These are phyloP conservation scores for Pseudomyrmex flavicornis DNA, from an alignment of 1,140 invertebrate genomes.

Conservation along the genomic window DNA sequence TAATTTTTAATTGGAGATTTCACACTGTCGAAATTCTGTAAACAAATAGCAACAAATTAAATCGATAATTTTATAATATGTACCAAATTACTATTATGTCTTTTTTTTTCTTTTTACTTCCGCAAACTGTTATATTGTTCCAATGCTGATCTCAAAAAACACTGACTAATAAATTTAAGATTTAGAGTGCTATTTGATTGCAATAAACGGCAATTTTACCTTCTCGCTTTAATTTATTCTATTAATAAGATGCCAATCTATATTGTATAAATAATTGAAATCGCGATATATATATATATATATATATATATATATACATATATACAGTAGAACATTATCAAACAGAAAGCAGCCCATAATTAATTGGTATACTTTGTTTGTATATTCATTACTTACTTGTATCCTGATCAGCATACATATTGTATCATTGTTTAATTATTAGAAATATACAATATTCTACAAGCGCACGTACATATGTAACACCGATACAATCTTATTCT, in stretches of 20 bases:
- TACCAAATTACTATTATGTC: not conserved
- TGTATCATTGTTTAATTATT: constrained; percentile 54
- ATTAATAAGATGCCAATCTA: constrained; percentile 50
- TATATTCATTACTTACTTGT: constrained; percentile 59
- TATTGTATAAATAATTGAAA: constrained; percentile 58
- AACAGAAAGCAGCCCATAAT: constrained; percentile 42
- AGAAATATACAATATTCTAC: constrained; percentile 63
- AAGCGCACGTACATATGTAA: constrained; percentile 13
- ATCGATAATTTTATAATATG: constrained; percentile 4
- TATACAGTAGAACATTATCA: constrained; percentile 49
- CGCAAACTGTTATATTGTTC: constrained; percentile 26
- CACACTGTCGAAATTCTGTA: constrained; percentile 15
- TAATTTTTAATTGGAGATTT: constrained; percentile 45
- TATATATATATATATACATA: constrained; percentile 33
- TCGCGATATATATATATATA: constrained; percentile 26
- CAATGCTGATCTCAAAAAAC: constrained; percentile 57
- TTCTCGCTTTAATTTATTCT: constrained; percentile 59
- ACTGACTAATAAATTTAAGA: constrained; percentile 39
- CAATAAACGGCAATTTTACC: constrained; percentile 50
- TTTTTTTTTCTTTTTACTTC: constrained; percentile 1
- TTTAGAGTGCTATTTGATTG: constrained; percentile 58
- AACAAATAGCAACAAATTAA: constrained; percentile 59
- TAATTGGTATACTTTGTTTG: constrained; percentile 62
- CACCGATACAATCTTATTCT: not conserved
- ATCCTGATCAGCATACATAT: constrained; percentile 41